Evolutionary conservation across 1,140 invertebrate genomes (phyloP).

Genomic region (Linepithema humile): DNA sequence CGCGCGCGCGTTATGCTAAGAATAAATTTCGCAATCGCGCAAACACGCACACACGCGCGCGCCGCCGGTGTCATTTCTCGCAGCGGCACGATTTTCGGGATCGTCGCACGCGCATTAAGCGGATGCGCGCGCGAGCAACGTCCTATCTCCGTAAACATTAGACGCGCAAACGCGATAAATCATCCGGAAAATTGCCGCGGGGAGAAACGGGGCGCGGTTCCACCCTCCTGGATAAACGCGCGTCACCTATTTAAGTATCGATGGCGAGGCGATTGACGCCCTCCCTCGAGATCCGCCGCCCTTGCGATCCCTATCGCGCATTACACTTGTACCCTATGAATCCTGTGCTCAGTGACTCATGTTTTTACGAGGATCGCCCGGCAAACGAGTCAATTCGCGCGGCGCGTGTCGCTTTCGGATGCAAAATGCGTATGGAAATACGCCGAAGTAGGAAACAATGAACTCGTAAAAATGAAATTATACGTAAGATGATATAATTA

Average conservation of each 20-base stretch:
- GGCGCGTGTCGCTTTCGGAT: slow-evolving; percentile 18
- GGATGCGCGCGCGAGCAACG: not conserved
- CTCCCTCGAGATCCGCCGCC: slow-evolving; percentile 23
- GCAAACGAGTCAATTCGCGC: slow-evolving; percentile 40
- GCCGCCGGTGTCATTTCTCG: not conserved
- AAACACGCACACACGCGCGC: not conserved
- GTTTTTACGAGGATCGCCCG: slow-evolving; percentile 57
- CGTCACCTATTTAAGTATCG: slow-evolving; percentile 64
- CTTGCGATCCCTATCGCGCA: slow-evolving; percentile 3
- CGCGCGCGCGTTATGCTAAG: slow-evolving; percentile 31
- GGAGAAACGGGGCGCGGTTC: not conserved
- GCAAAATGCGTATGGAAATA: slow-evolving; percentile 8
- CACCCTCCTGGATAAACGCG: slow-evolving; percentile 17
- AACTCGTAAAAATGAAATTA: not conserved
- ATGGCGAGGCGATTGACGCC: slow-evolving; percentile 54
- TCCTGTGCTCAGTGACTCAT: slow-evolving; percentile 35
- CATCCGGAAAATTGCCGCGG: slow-evolving; percentile 50
- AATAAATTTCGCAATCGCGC: slow-evolving; percentile 43
- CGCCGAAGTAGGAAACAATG: not conserved
- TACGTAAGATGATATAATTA: not conserved
- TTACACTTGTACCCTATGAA: slow-evolving; percentile 32
- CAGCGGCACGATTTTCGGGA: not conserved
- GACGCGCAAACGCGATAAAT: slow-evolving; percentile 47
- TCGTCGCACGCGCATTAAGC: not conserved
- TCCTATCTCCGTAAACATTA: slow-evolving; percentile 12